Evolutionary conservation across 2,113 vertebrate species (phyloP).

Genomic region (Callithrix jacchus): DNA sequence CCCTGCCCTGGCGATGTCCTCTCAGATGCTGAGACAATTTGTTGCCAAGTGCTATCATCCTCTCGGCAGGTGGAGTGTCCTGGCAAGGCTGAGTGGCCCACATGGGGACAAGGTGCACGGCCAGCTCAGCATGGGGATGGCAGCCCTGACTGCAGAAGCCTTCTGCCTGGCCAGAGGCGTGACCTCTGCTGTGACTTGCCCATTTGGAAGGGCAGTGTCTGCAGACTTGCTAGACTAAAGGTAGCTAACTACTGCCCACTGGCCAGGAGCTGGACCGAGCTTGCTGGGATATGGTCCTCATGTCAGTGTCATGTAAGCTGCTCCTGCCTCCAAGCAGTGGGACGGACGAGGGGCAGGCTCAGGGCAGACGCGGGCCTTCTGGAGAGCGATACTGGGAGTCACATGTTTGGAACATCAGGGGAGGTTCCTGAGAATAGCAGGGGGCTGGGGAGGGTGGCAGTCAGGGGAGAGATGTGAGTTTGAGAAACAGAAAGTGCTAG

Average conservation of each 20-base stretch:
- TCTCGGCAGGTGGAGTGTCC: not conserved
- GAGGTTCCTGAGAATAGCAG: not conserved
- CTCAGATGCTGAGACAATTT: not conserved
- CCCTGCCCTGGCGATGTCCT: not conserved
- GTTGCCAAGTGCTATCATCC: not conserved
- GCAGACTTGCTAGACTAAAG: not conserved
- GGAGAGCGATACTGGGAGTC: not conserved
- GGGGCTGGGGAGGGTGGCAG: not conserved
- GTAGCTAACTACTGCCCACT: not conserved
- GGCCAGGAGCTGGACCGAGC: not conserved
- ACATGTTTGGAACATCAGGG: not conserved
- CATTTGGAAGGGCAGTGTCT: not conserved
- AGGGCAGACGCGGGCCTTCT: accelerated
- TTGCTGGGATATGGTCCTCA: not conserved
- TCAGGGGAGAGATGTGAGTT: not conserved
- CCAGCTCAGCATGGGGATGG: not conserved
- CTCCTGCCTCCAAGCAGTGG: not conserved
- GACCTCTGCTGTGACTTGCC: not conserved
- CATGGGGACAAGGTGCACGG: not conserved
- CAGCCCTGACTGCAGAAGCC: not conserved
- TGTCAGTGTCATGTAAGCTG: accelerated
- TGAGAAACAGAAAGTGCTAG: not conserved
- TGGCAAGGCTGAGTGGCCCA: not conserved
- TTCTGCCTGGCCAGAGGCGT: not conserved
- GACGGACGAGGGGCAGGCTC: not conserved